Evolutionary conservation across 2,888 invertebrate genomes (phyloP).

Genomic region (Idaea dimidiata): DNA sequence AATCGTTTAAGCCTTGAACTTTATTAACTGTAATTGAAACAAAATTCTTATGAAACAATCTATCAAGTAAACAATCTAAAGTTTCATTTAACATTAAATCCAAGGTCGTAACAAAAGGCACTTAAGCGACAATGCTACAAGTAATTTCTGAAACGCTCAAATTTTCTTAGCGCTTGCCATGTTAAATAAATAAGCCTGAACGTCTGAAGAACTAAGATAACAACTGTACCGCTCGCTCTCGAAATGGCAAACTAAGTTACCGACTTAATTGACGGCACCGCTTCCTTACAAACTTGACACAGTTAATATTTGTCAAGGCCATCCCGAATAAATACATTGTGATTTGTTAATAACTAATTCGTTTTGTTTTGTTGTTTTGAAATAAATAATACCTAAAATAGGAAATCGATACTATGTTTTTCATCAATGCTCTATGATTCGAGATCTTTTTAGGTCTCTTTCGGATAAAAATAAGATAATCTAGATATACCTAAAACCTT

Average conservation of each 20-base stretch:
- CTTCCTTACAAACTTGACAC: constrained; percentile 26
- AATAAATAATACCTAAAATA: neutral
- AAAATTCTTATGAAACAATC: neutral
- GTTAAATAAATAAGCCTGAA: constrained; percentile 54
- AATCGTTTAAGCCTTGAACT: neutral
- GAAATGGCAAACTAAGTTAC: constrained; percentile 54
- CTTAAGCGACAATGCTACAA: constrained; percentile 28
- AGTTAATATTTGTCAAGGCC: constrained; percentile 31
- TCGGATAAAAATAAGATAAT: too few relatives aligned
- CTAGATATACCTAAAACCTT: too few relatives aligned
- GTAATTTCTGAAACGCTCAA: constrained; percentile 48
- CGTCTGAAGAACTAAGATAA: constrained; percentile 69
- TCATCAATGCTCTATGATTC: too few relatives aligned
- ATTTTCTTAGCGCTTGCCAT: constrained; percentile 43
- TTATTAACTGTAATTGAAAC: neutral
- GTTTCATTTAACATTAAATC: neutral
- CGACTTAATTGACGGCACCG: constrained; percentile 48
- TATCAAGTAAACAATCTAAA: neutral
- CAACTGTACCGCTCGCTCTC: constrained; percentile 40
- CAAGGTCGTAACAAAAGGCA: constrained; percentile 14
- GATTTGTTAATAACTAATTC: constrained; percentile 9
- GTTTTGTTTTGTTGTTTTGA: neutral
- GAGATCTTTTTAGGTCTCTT: too few relatives aligned
- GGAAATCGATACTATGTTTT: too few relatives aligned
- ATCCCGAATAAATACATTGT: constrained; percentile 28